Base-by-base conservation (phyloP, 2,797 vertebrate genomes). In the Urosaurus nigricauda region DNA sequence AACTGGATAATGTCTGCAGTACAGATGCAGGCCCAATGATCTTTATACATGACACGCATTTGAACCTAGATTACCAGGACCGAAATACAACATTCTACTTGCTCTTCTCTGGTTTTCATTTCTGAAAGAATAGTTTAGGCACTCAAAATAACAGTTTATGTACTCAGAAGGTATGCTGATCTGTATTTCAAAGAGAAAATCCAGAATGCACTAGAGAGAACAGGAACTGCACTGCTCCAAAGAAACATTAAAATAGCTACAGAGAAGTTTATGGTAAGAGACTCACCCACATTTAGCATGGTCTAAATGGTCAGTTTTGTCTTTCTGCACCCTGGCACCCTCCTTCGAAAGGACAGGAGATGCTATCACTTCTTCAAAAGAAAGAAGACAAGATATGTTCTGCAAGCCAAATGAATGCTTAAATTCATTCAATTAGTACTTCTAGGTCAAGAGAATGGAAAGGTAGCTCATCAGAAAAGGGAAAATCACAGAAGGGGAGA, bases 251-350 rank as follows among this genome's bases (percentile, higher is more conserved):
- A 47, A 0, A 8, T 17, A 47, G 5, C 21, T 21, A 43, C n/a
- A 74, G 56, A 60, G 51, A 63, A 43, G 1, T 37, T 19, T 83
- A n/a, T 13, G 21, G 37, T 26, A 53, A 83, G 26, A 86, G 51
- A 95, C 97, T 97, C 89, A 97, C 97, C 97, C 91, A 56, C 95
- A 88, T 83, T 88, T 90, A 53, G 96, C 94, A 12, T 90, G 63
- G 26, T 97, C 96, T 51, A 95, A 90, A 84, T 89, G 87, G 75
- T 85, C 71, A 1, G 86, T 29, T 56, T 40, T 68, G 37, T 83
- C 89, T 85, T 93, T 96, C 14, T 79, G 32, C 83, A 73, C 32
- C 1, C 74, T 8, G 14, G n/a, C 73, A 92, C 94, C 93, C 5
- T 92, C 90, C 84, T 96, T 96, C 87, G 92, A 89, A 93, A 94